Base-by-base conservation (phyloP, 2,113 vertebrate species). In the Gila orcuttii region DNA sequence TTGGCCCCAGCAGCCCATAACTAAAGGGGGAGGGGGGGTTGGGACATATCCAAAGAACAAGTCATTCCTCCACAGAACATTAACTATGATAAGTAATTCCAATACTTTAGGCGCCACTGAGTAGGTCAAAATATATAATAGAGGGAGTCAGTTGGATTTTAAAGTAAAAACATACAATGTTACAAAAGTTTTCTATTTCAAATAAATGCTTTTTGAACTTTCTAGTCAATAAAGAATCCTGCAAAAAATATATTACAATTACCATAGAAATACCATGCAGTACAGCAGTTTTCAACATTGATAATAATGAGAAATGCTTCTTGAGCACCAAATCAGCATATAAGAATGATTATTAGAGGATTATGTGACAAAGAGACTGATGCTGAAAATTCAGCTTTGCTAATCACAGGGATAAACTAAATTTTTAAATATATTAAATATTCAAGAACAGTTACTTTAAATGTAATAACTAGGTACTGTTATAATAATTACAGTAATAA, bases 1-100 rank as follows among this genome's bases (percentile, higher is more conserved):
- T 96, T n/a, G 95, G 95, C 2, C 95, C 95, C 84, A 96, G 86
- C 57, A 96, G 90, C 2, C 95, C 94, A 10, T 95, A 95, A 64
- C 95, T 95, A 90, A 75, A 82, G 42, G 64, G 64, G 4, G 42
- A 69, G 64, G 4, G 71, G 7, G 68, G 21, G 71, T 55, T 42
- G 21, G 78, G 19, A 33, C 10, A 83, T 47, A 31, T n/a, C 19
- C 55, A 66, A 39, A 36, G 68, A 71, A 42, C 36, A 21, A 12
- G 68, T 71, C 21, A 71, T n/a, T 42, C 36, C 36, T 42, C 9
- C 68, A 62, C 12, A 59, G 19, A 31, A 31, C 39, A 36, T 39
- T 9, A 5, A 36, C 4, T 71, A 36, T 10, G 21, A 69, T 21
- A 33, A 68, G 31, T 36, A 3, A 36, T 68, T 21, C 3, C 19